Evolutionary conservation across 2,888 invertebrate species (phyloP), one percentile per base, ranked within the genome.

Genomic region (Drosophila peninsularis): DNA sequence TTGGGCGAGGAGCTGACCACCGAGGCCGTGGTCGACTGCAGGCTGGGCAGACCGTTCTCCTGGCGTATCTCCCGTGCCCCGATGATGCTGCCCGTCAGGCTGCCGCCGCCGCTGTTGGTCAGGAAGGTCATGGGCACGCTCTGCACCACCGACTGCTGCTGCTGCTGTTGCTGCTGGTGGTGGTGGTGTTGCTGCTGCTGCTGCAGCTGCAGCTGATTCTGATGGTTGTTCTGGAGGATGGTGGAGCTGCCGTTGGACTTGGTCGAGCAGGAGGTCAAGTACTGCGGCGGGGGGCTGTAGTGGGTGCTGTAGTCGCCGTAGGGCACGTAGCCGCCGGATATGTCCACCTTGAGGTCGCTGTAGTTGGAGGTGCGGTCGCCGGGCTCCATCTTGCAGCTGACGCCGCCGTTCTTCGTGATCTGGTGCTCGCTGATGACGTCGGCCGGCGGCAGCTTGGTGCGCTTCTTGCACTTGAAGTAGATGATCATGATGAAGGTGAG

Each of bases 341-440:
- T 94, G 92, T 98, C 98, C 76, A 97, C 94, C 93, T 98, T 98
- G 90, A 98, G 93, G 93, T 98, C 98, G 78, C 98, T 98, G 88
- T 98, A 97, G 91, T 97, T 97, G 56, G 98, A 98, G 88, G 97
- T 97, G 79, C 97, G 94, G 91, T 98, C 98, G 65, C 97, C 97
- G 0, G 91, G 76, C 55, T 92, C 91, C 82, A 90, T 78, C 71
- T 92, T 92, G 64, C 91, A 90, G 30, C 88, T 90, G 90, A 96
- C 96, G 0, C 89, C 84, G 14, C 91, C 90, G 21, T 90, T 91
- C 70, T 92, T 92, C 7, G 90, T 91, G 34, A 91, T 92, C 79
- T 95, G 94, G 72, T 93, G 92, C 73, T 92, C 92, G 56, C 91
- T 92, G n/a, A 92, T 92, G 30, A 92, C 92, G 64, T 92, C 92